Base-by-base conservation (phyloP, 2,113 vertebrate genomes). In the Falcunculus frontatus region DNA sequence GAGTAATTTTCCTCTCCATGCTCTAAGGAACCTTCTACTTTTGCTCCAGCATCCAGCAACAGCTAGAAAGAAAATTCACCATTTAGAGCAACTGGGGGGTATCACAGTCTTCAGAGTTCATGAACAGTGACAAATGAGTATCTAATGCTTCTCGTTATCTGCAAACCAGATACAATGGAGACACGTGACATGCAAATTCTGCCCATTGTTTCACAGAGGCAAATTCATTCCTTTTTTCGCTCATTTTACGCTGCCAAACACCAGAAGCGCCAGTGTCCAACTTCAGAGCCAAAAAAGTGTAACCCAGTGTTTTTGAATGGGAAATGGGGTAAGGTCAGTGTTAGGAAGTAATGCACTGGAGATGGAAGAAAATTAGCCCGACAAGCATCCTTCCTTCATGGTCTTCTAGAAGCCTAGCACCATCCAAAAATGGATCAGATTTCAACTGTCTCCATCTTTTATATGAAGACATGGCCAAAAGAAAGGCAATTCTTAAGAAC, bases 1-100 rank as follows among this genome's bases (percentile, higher is more conserved):
- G 99, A 99, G 96, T 99, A 99, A 97, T 99, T 99, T 97, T 99
- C 99, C 92, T 99, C 99, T 18, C 99, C 98, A 1, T 99, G 98
- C 89, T 99, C 99, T 97, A 99, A 98, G n/a, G 99, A 99, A 39
- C 99, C 99, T 97, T 99, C 99, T 62, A 99, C 99, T 46, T 98
- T 99, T 94, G 99, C 99, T 96, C 99, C 98, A 49, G 99, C 99
- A 44, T 99, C 99, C 84, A 99, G 98, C 93, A 99, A 97, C 82
- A 99, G 98, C 99, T 99, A 97, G 29, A 94, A 96, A 96, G 75
- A 97, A 97, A 96, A 97, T 81, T 9, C 44, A 87, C 60, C 41
- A 57, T 76, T 96, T 97, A 97, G 83, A 97, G 83, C 87, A 42
- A n/a, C 35, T 39, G 29, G 19, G 19, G 52, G 25, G 32, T 64